Conservation (phyloP, 2,888 invertebrate species). For the Sinotaia quadrata region DNA sequence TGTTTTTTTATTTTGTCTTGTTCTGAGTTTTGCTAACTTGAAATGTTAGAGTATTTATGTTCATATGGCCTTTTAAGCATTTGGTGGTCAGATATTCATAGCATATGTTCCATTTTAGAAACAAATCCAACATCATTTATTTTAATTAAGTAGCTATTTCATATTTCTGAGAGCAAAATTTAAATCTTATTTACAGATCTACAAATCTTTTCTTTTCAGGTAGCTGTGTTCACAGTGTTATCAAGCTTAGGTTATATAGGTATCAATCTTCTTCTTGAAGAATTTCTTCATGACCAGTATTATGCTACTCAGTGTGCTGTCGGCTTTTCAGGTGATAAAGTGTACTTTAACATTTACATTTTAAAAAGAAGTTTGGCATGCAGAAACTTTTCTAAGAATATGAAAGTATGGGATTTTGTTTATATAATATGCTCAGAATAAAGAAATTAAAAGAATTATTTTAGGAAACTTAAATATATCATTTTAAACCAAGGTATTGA, state of each 20-base stretch:
- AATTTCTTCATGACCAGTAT: conserved; percentile 72
- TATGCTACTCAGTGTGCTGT: conserved; percentile 77
- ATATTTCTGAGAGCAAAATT: not conserved
- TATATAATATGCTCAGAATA: not conserved
- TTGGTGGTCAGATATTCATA: too few species aligned
- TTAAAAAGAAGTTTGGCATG: not conserved
- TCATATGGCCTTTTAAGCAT: too few species aligned
- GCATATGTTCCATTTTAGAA: too few species aligned
- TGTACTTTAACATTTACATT: not conserved
- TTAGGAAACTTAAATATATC: not conserved
- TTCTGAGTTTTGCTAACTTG: too few species aligned
- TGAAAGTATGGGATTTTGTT: not conserved
- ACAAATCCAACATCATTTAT: too few species aligned
- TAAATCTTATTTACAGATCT: not conserved
- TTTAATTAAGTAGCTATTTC: not conserved
- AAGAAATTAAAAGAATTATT: not conserved
- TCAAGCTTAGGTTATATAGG: conserved; percentile 75
- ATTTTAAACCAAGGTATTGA: too few species aligned
- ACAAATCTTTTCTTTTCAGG: conserved; percentile 52
- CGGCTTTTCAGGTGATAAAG: conserved; percentile 77
- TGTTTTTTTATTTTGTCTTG: too few species aligned
- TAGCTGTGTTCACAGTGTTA: conserved; percentile 74
- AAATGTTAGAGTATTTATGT: too few species aligned
- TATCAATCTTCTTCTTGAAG: conserved; percentile 73
- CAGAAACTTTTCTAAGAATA: not conserved